These are phyloP conservation scores for Pavo muticus DNA, from an alignment of 2,113 vertebrate species.

Conservation along the genomic window DNA sequence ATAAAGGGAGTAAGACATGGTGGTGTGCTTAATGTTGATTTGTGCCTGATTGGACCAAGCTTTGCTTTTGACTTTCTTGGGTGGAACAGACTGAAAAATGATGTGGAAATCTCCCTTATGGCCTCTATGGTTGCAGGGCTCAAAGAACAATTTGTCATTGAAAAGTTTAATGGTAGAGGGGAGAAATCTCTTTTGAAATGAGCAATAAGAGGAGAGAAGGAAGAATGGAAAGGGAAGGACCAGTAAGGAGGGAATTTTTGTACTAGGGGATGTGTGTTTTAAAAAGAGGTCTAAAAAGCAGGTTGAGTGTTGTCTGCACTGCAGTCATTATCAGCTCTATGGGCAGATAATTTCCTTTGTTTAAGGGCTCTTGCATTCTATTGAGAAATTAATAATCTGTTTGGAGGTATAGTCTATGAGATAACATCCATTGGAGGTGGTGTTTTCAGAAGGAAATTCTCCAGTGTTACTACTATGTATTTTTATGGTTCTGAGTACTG, in stretches of 20 bases:
- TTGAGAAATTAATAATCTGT: background rate
- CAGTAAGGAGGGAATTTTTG: background rate
- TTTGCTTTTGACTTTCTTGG: background rate
- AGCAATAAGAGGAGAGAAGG: accelerated
- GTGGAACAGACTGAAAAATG: background rate
- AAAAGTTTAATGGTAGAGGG: background rate
- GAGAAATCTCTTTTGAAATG: background rate
- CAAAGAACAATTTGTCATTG: background rate
- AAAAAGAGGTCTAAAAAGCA: background rate
- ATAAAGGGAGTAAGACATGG: background rate
- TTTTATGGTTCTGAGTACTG: background rate
- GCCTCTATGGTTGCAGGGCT: background rate
- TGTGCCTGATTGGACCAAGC: background rate
- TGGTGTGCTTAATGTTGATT: background rate
- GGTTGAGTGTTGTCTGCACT: background rate
- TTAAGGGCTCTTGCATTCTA: background rate
- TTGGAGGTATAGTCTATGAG: background rate
- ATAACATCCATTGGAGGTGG: background rate
- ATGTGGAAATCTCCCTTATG: background rate
- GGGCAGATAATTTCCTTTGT: background rate
- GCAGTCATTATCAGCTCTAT: background rate
- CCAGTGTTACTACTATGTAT: background rate
- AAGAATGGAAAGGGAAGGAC: background rate
- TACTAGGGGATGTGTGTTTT: background rate
- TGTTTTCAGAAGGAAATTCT: background rate